Percentiles rank a stretch among this genome's conserved stretches.
Evolutionary conservation across 23 tunicate species (phyloP).

Genomic region (Phallusia fumigata): DNA sequence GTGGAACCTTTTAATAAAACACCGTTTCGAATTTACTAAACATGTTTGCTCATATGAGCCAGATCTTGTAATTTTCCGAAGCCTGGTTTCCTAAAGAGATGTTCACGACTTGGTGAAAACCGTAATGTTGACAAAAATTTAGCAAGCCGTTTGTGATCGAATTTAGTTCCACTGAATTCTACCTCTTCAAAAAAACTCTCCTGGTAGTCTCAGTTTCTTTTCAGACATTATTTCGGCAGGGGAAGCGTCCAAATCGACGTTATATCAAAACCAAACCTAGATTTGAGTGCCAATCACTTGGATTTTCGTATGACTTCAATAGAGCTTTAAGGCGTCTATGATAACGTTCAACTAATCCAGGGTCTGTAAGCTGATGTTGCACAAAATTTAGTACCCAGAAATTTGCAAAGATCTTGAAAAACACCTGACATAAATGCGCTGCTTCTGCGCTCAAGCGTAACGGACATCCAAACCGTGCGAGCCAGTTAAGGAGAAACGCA

Average conservation of each 20-base stretch:
- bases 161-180: background rate
- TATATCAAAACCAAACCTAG: conserved; percentile 5
- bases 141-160: background rate
- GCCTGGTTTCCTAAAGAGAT: conserved; percentile 1
- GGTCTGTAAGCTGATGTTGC: conserved; percentile 15
- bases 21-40: too few relatives aligned
- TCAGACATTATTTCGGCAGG: conserved; percentile 3
- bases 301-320: conserved; percentile 22
- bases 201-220: conserved; percentile 22
- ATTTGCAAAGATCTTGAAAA: background rate
- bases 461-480: conserved; percentile 22
- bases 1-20: too few relatives aligned
- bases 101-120: background rate
- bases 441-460: background rate
- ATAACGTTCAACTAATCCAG: background rate
- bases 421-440: background rate
- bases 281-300: conserved; percentile 17
- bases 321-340: conserved; percentile 20
- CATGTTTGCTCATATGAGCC: too few relatives aligned
- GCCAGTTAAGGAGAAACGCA: conserved; percentile 16
- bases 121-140: background rate
- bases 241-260: background rate
- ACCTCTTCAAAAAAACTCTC: conserved; percentile 14
- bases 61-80: too few relatives aligned
- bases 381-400: background rate